Conservation (phyloP, 2,888 invertebrate genomes). For the Latrodectus elegans region DNA sequence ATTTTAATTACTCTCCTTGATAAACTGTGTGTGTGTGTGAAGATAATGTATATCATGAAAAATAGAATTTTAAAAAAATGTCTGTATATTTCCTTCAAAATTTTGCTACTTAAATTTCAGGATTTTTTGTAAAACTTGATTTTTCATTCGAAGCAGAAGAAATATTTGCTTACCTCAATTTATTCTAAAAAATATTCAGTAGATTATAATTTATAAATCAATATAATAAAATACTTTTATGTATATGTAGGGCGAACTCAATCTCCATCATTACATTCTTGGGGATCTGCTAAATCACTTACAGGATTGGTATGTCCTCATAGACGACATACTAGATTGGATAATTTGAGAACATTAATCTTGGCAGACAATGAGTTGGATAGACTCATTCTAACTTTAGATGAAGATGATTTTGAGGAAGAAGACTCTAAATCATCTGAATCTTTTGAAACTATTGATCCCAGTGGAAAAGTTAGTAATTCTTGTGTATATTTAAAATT, state of each 20-base stretch:
- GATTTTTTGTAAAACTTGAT: no score
- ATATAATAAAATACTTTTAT: not conserved
- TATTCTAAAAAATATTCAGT: no score
- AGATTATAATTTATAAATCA: no score
- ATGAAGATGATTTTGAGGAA: conserved; percentile 82
- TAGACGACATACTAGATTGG: conserved; percentile 87
- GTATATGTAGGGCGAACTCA: conserved; percentile 54
- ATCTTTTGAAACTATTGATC: conserved; percentile 63
- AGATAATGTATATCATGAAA: no score
- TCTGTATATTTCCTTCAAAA: no score
- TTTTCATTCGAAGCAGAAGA: no score
- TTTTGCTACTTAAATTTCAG: no score
- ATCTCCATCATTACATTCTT: conserved; percentile 65
- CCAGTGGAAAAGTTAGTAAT: conserved; percentile 52
- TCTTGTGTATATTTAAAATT: no score
- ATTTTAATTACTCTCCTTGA: no score
- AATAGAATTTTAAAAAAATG: no score
- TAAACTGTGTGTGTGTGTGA: no score
- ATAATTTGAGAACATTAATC: conserved; percentile 86
- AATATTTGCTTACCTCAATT: no score
- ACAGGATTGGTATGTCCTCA: conserved; percentile 80
- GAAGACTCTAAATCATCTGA: conserved; percentile 75
- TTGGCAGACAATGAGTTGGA: conserved; percentile 89
- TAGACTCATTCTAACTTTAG: conserved; percentile 64
- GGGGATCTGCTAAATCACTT: conserved; percentile 67